Percentiles rank a stretch among this genome's conserved stretches.
Evolutionary conservation across 2,797 vertebrate genomes (phyloP).

Genomic region (Pangasius krempfi): DNA sequence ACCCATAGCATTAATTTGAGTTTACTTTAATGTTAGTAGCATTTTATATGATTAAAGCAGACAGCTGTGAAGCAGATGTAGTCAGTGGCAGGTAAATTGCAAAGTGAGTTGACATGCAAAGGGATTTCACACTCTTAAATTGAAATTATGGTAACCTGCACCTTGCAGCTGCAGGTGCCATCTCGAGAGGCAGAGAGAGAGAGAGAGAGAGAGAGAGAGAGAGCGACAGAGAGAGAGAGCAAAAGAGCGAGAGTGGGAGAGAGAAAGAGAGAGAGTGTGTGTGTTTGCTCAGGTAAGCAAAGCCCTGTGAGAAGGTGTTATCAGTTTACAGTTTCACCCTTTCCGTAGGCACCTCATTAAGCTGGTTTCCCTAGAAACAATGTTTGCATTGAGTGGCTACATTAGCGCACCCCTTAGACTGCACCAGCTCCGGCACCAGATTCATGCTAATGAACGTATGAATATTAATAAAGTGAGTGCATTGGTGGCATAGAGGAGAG

Average conservation of each 20-base stretch:
- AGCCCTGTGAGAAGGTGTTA: conserved; percentile 51
- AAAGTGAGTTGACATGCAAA: conserved; percentile 42
- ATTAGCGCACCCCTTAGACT: conserved; percentile 47
- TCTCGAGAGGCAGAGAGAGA: conserved; percentile 51
- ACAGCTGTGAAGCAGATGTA: background rate
- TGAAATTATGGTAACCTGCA: conserved; percentile 54
- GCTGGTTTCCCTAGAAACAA: conserved; percentile 55
- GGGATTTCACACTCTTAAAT: conserved; percentile 68
- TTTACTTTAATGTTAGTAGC: background rate
- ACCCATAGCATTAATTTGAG: background rate
- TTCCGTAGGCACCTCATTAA: conserved; percentile 50
- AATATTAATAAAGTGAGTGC: conserved; percentile 56
- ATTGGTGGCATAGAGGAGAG: conserved; percentile 40
- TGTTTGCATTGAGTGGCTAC: conserved; percentile 57
- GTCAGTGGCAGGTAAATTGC: conserved; percentile 12
- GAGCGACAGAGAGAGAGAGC: conserved; percentile 24
- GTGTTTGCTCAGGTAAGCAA: conserved; percentile 47
- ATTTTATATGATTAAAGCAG: background rate
- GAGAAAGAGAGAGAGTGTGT: background rate
- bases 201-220: background rate
- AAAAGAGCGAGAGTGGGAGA: conserved; percentile 12
- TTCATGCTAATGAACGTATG: conserved; percentile 57
- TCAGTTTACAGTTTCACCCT: conserved; percentile 58
- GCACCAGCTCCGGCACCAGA: conserved; percentile 35
- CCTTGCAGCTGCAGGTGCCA: conserved; percentile 63